Base-by-base conservation (phyloP, 2,888 invertebrate genomes). In the Strigamia maritima region DNA sequence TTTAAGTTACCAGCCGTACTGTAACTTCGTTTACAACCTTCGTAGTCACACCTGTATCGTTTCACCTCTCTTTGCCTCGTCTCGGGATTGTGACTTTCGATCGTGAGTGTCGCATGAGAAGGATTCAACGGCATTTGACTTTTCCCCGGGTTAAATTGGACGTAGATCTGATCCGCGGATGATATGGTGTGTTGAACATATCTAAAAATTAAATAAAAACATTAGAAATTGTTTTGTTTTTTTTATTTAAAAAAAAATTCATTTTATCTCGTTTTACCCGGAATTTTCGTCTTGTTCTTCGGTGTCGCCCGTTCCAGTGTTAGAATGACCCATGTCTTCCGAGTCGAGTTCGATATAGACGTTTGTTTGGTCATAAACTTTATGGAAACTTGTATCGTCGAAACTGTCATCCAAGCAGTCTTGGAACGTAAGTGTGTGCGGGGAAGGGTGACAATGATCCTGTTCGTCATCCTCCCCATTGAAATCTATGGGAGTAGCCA, bases 1-100 rank as follows among this genome's bases (percentile, higher is more conserved):
- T 95, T 90, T 82, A 97, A 89, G 87, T 97, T 97, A 78, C 97
- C 97, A 82, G 94, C 92, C 7, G 97, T 97, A 85, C 95, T 96
- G 86, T 97, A 97, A 79, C 94, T 94, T 83, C 95, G 89, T 81
- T 90, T 89, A 86, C 97, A 97, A 19, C 94, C 94, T 81, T 93
- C 92, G 87, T 92, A 95, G 87, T 95, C 93, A 87, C 97, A 97
- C 84, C 90, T 90, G 86, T 93, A 95, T 83, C 94, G 89, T 83
- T 91, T 91, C 60, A 90, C 87, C 83, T 89, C 89, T 77, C 88
- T 88, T 82, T 89, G 89, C 84, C 88, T 88, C 54, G 89, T 89
- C 79, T 88, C 86, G 76, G 89, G 88, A 85, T 91, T 88, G 35
- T 88, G 88, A 80, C 88, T 89, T 87, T 92, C 91, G 82, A 92